Base-by-base conservation (phyloP, 1,140 invertebrate genomes). In the Magallana gigas region DNA sequence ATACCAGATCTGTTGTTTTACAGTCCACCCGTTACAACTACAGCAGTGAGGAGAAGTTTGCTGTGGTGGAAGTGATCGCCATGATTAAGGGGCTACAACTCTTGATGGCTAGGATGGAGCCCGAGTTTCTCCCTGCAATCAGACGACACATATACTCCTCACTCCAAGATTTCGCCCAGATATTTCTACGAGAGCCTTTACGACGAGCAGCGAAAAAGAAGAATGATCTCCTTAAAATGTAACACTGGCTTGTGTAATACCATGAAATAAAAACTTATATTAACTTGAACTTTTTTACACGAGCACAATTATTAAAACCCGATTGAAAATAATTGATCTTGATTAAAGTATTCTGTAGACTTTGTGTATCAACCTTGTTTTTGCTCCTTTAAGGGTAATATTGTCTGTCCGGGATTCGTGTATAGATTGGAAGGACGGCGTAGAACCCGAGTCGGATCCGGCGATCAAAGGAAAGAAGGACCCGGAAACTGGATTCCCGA, bases 21-120 rank as follows among this genome's bases (percentile, higher is more conserved):
- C 91, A 96, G 96, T 98, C 98, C 1, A 99, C 99, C 0, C 96
- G 98, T 18, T 99, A 99, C 95, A 99, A 99, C 95, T 99, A 99
- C 94, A 97, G 97, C 6, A 97, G 98, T 36, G 98, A 99, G 92
- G 99, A 99, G 95, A 99, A 99, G 94, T 98, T 99, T 95, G 98
- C 98, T 8, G 95, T 99, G 58, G 99, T 99, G 91, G 98, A 99
- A 96, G 97, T 99, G 3, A 99, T 99, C 91, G 98, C 99, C 0
- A 99, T 99, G 98, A 99, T 99, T 90, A 99, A 99, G 95, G 98
- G 99, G 1, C 95, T 99, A 7, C 99, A 99, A 95, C 87, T 99
- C 57, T 95, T 99, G 59, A 98, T 99, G 98, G 97, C 98, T 8
- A 96, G 98, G 84, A 99, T 99, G 97, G 99, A 99, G 95, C 98